phyloP scores from a whole-genome alignment of 2,888 invertebrate species.

The Serripes groenlandicus region DNA sequence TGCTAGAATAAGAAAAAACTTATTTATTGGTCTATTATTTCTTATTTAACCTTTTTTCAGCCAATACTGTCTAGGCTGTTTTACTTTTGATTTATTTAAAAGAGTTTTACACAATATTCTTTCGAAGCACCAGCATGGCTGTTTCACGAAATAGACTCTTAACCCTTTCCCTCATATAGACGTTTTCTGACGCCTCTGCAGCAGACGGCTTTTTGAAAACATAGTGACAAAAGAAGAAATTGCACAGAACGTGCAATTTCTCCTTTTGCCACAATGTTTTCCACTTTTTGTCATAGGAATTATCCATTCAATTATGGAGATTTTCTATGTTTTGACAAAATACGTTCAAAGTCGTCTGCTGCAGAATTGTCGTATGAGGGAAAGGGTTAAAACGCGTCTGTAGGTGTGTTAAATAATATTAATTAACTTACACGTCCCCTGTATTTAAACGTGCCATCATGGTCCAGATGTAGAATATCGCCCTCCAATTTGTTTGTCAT shows the following conservation, averaged over 20 bases:
- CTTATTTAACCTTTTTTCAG: too few relatives aligned
- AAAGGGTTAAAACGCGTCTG: background rate
- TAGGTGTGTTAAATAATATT: too few relatives aligned
- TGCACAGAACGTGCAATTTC: background rate
- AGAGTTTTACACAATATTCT: too few relatives aligned
- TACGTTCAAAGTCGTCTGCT: background rate
- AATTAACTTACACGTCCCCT: slow-evolving; percentile 47
- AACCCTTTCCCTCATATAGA: background rate
- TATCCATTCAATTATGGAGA: background rate
- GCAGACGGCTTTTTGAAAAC: background rate
- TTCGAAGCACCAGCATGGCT: too few relatives aligned
- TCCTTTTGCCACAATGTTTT: background rate
- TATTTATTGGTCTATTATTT: too few relatives aligned
- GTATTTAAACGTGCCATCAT: slow-evolving; percentile 47
- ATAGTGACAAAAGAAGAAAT: background rate
- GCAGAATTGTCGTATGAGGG: background rate
- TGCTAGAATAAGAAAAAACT: too few relatives aligned
- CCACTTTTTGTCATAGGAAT: background rate
- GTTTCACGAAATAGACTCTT: too few relatives aligned
- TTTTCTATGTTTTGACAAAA: background rate
- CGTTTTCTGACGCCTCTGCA: background rate
- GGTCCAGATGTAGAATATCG: slow-evolving; percentile 45
- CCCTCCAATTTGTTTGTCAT: slow-evolving; percentile 53
- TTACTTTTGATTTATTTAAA: too few relatives aligned
- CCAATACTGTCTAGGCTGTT: too few relatives aligned